Conservation (phyloP, 2,888 invertebrate genomes). For the Drosophila kuntzei region DNA sequence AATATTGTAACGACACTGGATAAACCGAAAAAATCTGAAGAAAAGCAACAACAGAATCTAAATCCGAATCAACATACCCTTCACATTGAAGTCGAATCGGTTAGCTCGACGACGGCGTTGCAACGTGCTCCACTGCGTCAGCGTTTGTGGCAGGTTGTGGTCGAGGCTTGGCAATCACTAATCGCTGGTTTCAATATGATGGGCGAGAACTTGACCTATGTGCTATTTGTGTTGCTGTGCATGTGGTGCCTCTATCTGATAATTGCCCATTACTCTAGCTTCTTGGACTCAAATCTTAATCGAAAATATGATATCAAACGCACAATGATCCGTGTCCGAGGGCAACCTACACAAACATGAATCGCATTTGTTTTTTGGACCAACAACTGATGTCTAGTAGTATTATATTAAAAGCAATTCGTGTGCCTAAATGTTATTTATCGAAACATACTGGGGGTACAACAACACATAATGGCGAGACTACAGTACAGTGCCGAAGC, state of each 20-base stretch:
- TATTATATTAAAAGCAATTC: slow-evolving; percentile 22
- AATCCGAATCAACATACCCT: slow-evolving; percentile 61
- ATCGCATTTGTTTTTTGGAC: not conserved
- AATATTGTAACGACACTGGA: not conserved
- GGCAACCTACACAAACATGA: slow-evolving; percentile 14
- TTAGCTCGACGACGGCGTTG: slow-evolving; percentile 57
- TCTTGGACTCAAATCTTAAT: slow-evolving; percentile 31
- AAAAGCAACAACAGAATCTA: not conserved
- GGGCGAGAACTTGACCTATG: slow-evolving; percentile 67
- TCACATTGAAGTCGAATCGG: slow-evolving; percentile 72
- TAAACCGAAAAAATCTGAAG: not conserved
- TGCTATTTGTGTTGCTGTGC: slow-evolving; percentile 62
- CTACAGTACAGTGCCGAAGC: slow-evolving; percentile 72
- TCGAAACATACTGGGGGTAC: slow-evolving; percentile 72
- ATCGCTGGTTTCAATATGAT: slow-evolving; percentile 61
- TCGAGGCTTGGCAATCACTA: slow-evolving; percentile 55
- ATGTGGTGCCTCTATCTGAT: slow-evolving; percentile 68
- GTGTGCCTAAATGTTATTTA: slow-evolving; percentile 26
- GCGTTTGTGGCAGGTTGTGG: slow-evolving; percentile 64
- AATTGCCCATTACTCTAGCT: slow-evolving; percentile 54
- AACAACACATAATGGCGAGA: slow-evolving; percentile 73
- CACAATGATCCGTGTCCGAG: not conserved
- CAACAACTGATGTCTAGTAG: not conserved
- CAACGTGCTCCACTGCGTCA: slow-evolving; percentile 58
- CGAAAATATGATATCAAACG: slow-evolving; percentile 2